phyloP scores from a whole-genome alignment of 2,113 vertebrate genomes.

The Podarcis cretensis region DNA sequence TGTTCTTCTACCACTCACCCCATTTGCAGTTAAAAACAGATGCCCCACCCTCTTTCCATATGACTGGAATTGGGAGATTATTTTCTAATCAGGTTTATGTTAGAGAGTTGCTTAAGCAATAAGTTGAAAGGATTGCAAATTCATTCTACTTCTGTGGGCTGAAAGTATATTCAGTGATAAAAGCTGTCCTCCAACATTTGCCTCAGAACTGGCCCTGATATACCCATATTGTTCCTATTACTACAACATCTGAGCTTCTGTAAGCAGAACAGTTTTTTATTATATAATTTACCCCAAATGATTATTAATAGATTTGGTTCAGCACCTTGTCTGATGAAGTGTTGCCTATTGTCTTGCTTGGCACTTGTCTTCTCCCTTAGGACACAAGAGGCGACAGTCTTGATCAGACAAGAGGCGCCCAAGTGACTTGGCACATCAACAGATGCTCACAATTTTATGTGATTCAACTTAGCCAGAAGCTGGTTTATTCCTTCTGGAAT shows the following conservation, averaged over 20 bases:
- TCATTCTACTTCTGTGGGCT: not conserved
- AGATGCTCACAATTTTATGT: constrained; percentile 43
- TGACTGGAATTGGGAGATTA: not conserved
- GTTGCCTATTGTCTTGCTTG: constrained; percentile 40
- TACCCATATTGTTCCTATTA: constrained; percentile 33
- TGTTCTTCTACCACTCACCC: too few species aligned
- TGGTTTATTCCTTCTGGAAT: constrained; percentile 37
- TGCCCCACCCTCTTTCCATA: not conserved
- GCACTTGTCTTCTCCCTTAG: constrained; percentile 32
- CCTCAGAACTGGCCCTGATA: not conserved
- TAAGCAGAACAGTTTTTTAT: not conserved
- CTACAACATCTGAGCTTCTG: constrained; percentile 22
- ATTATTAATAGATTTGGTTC: constrained; percentile 47
- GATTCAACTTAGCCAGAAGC: constrained; percentile 33
- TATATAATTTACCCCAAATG: constrained; percentile 47
- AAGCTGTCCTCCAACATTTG: not conserved
- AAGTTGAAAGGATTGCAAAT: not conserved
- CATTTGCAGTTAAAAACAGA: not conserved
- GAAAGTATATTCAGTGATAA: not conserved
- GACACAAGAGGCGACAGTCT: constrained; percentile 17
- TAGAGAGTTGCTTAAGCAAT: not conserved
- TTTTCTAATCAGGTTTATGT: not conserved
- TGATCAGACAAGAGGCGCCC: constrained; percentile 53
- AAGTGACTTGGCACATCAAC: constrained; percentile 47
- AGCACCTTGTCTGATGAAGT: constrained; percentile 49